These are phyloP conservation scores for Colletes collaris DNA, from an alignment of 2,888 invertebrate genomes.

Conservation along the genomic window DNA sequence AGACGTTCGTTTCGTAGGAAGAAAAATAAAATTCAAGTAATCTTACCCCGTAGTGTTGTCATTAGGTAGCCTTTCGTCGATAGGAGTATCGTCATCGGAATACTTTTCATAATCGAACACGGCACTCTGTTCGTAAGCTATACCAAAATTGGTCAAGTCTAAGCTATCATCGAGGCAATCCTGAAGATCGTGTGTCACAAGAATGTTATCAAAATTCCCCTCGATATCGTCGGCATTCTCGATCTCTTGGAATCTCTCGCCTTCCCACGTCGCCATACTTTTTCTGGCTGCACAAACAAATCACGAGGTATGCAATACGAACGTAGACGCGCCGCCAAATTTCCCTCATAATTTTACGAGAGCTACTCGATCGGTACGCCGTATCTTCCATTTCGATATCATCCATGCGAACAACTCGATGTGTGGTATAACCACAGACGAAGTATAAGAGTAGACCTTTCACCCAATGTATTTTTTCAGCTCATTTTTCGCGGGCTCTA, in stretches of 20 bases:
- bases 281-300: conserved; percentile 74
- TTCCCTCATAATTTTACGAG: not conserved
- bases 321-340: conserved; percentile 28
- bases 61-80: conserved; percentile 82
- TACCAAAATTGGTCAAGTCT: conserved; percentile 83
- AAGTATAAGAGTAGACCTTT: no score
- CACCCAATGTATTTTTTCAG: no score
- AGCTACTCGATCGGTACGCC: conserved; percentile 6
- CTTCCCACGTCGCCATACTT: conserved; percentile 83
- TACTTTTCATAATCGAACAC: conserved; percentile 80
- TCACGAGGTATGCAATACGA: conserved; percentile 44
- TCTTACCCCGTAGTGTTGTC: conserved; percentile 84
- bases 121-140: conserved; percentile 83
- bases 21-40: conserved; percentile 34
- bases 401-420: no score
- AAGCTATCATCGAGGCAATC: conserved; percentile 84
- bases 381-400: no score
- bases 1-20: not conserved
- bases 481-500: no score
- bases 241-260: conserved; percentile 76
- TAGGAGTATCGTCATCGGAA: conserved; percentile 81
- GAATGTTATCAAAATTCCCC: conserved; percentile 81
- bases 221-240: conserved; percentile 74
- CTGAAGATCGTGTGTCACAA: conserved; percentile 84
- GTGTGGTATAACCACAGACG: no score